A percentile compares a stretch with the other conserved stretches of the same genome.
phyloP scores from a whole-genome alignment of 2,113 vertebrate genomes.

The Chlorocebus sabaeus region DNA sequence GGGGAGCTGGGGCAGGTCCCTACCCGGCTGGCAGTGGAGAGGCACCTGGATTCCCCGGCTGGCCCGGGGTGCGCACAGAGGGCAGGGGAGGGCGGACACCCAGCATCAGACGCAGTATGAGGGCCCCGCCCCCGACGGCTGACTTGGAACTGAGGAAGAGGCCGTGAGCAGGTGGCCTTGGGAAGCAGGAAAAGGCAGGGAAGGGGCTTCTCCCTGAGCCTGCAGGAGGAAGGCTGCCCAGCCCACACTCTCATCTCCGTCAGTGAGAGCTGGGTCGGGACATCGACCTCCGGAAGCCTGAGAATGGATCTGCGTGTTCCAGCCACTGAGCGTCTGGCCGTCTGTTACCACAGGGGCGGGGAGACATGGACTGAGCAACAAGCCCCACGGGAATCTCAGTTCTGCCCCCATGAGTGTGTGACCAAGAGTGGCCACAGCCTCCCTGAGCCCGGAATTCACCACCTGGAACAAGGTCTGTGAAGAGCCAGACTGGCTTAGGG shows the following conservation, averaged over 20 bases:
- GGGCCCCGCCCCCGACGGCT: fast-evolving
- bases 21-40: fast-evolving
- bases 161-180: fast-evolving
- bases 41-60: fast-evolving
- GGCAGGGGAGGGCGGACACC: neutral
- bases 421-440: neutral
- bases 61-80: fast-evolving
- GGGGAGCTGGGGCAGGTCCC: fast-evolving
- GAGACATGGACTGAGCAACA: fast-evolving
- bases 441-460: neutral
- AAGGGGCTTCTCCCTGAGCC: neutral
- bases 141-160: neutral
- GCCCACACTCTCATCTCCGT: neutral
- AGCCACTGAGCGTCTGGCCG: neutral
- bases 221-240: fast-evolving
- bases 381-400: fast-evolving
- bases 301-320: too few species aligned
- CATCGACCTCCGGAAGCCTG: fast-evolving
- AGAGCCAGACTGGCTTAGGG: neutral
- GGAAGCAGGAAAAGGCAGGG: neutral
- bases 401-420: fast-evolving
- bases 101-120: fast-evolving
- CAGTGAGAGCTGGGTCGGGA: fast-evolving
- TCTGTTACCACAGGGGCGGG: neutral
- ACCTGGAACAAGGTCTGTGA: neutral